Base-by-base conservation (phyloP, 1,140 invertebrate genomes). In the Sinella curviseta region DNA sequence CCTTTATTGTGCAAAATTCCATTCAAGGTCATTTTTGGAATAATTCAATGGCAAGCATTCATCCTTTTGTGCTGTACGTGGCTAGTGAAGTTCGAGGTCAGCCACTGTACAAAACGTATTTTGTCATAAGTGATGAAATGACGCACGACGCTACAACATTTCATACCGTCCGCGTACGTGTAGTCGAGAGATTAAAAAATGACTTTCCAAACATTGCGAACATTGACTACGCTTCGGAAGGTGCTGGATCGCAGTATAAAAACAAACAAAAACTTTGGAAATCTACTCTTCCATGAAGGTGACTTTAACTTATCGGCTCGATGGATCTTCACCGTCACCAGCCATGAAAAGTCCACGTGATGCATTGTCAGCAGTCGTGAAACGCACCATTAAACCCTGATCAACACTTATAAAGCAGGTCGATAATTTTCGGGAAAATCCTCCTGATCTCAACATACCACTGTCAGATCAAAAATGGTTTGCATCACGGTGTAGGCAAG, bases 251-350 rank as follows among this genome's bases (percentile, higher is more conserved):
- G 16, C 84, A 85, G 67, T 85, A 84, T 76, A 85, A 85, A 76
- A 85, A 85, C 77, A n/a, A 73, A 39, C n/a, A 81, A 83, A n/a
- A 85, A 82, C 75, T 80, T 85, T 48, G 30, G 77, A 16, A 85
- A 85, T 70, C 77, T 85, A 1, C 76, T 81, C 20, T 24, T 83
- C 30, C 84, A 84, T 48, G 24, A 79, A 36, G 35, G 76, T 54
- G 84, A 85, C 75, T 84, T 81, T 79, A 31, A 55, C 30, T 48
- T 85, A 8, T 30, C 79, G 20, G 84, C 84, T 24, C 78, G 80
- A 67, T 84, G 84, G 82, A 36, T 83, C 36, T 84, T 85, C 74
- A 83, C 77, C 73, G 81, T 81, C 17, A 85, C 83, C 3, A 55
- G 57, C 31, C 84, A 84, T 77, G 84, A 82, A 1, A 85, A 84